These are phyloP conservation scores for Melanchra persicariae DNA, from an alignment of 2,888 invertebrate genomes.

Conservation along the genomic window DNA sequence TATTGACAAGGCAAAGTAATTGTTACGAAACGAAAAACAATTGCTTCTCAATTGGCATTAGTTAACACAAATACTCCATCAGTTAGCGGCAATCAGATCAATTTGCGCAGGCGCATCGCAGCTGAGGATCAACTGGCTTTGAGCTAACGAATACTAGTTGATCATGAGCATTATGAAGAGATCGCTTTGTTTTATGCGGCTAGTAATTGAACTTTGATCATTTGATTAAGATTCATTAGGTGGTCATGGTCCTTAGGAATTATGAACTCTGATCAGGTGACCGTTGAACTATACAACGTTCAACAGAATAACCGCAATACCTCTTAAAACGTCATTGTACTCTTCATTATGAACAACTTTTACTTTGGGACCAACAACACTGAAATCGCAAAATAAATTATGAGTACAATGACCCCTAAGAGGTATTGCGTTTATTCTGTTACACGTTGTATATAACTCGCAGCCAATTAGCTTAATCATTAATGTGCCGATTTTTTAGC, in stretches of 20 bases:
- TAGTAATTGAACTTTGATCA: constrained; percentile 30
- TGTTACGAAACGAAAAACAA: constrained; percentile 34
- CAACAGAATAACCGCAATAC: no score
- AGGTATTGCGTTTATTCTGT: no score
- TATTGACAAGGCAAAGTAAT: constrained; percentile 34
- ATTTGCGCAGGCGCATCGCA: constrained; percentile 66
- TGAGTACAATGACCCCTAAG: no score
- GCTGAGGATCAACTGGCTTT: constrained; percentile 28
- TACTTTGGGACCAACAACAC: no score
- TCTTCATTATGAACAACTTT: no score
- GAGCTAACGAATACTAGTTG: constrained; percentile 14
- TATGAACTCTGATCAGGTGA: neutral
- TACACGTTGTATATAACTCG: no score
- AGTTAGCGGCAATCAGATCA: constrained; percentile 72
- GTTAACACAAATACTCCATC: constrained; percentile 72
- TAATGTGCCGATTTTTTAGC: no score
- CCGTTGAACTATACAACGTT: no score
- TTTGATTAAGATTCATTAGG: constrained; percentile 4
- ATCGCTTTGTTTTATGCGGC: constrained; percentile 3
- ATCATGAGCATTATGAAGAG: neutral
- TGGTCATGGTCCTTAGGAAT: constrained; percentile 1
- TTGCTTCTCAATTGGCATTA: constrained; percentile 69
- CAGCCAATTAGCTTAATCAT: no score
- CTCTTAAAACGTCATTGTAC: no score
- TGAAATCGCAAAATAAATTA: no score